Evolutionary conservation across 2,888 invertebrate genomes (phyloP).

Genomic region (Pteria penguin): DNA sequence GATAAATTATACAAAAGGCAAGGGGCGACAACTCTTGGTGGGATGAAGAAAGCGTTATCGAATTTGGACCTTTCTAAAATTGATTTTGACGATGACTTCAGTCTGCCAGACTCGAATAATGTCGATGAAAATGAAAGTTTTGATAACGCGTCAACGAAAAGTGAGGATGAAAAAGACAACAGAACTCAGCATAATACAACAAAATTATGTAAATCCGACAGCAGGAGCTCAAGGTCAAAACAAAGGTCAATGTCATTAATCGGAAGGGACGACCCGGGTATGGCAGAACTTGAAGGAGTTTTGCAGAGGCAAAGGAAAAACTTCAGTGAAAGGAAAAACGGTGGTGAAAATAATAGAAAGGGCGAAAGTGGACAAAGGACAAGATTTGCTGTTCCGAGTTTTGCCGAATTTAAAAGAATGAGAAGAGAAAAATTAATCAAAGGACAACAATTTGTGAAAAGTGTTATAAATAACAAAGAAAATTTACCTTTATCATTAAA

Average conservation of each 20-base stretch:
- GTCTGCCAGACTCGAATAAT: background rate
- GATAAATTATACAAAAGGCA: slow-evolving; percentile 38
- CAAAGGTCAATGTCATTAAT: slow-evolving; percentile 13
- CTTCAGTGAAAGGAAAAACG: background rate
- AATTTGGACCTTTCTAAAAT: slow-evolving; percentile 59
- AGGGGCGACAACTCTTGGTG: slow-evolving; percentile 27
- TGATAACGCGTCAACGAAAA: background rate
- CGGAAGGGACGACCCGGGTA: slow-evolving; percentile 11
- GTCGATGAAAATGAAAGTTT: background rate
- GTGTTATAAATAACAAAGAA: slow-evolving; percentile 8
- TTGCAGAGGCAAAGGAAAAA: slow-evolving; percentile 13
- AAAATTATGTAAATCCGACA: too few relatives aligned
- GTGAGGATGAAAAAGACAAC: background rate
- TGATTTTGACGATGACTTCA: slow-evolving; percentile 35
- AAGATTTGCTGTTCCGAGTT: slow-evolving; percentile 54
- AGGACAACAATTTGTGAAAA: slow-evolving; percentile 26
- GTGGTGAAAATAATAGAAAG: background rate
- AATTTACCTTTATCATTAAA: slow-evolving; percentile 3
- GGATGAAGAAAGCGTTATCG: slow-evolving; percentile 62
- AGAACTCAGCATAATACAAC: slow-evolving; percentile 6
- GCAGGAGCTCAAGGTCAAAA: background rate
- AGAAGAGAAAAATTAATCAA: slow-evolving; percentile 23
- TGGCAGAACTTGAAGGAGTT: slow-evolving; percentile 2
- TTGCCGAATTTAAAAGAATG: slow-evolving; percentile 52
- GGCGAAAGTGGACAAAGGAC: slow-evolving; percentile 9